phyloP scores from a whole-genome alignment of 2,797 vertebrate genomes.

The Semaprochilodus insignis region DNA sequence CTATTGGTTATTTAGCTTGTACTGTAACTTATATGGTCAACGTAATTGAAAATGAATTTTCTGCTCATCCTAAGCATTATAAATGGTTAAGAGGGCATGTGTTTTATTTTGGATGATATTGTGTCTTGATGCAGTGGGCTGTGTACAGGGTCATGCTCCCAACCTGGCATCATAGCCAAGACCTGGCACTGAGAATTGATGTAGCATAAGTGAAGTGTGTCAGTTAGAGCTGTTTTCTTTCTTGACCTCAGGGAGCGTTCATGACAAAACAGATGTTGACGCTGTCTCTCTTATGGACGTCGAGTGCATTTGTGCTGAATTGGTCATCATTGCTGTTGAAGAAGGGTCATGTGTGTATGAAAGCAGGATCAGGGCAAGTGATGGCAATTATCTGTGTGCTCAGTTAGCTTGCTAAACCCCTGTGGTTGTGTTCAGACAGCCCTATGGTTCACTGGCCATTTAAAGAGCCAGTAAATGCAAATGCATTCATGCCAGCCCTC shows the following conservation, averaged over 20 bases:
- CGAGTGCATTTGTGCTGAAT: constrained; percentile 63
- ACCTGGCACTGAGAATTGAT: constrained; percentile 52
- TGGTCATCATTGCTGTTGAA: constrained; percentile 57
- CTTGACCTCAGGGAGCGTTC: constrained; percentile 50
- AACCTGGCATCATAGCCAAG: constrained; percentile 16
- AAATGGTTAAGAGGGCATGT: no score
- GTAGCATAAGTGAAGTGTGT: constrained; percentile 54
- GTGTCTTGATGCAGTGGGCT: neutral
- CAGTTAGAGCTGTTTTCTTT: constrained; percentile 32
- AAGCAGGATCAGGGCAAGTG: constrained; percentile 27
- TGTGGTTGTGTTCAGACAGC: constrained; percentile 52
- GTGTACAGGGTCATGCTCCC: neutral
- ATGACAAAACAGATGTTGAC: constrained; percentile 64
- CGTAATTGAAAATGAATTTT: neutral
- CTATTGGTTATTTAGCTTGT: no score
- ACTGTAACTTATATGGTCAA: no score
- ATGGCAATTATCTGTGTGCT: constrained; percentile 61
- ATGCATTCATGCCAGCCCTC: constrained; percentile 28
- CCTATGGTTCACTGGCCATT: constrained; percentile 60
- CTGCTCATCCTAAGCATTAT: neutral
- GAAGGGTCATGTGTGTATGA: neutral
- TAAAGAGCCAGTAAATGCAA: constrained; percentile 60
- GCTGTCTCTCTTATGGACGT: constrained; percentile 70
- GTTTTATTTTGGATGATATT: neutral
- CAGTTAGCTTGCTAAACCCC: constrained; percentile 61